Evolutionary conservation across 1,140 invertebrate species (phyloP), one percentile per base, ranked within the genome.

Genomic region (Caenorhabditis brenneri): DNA sequence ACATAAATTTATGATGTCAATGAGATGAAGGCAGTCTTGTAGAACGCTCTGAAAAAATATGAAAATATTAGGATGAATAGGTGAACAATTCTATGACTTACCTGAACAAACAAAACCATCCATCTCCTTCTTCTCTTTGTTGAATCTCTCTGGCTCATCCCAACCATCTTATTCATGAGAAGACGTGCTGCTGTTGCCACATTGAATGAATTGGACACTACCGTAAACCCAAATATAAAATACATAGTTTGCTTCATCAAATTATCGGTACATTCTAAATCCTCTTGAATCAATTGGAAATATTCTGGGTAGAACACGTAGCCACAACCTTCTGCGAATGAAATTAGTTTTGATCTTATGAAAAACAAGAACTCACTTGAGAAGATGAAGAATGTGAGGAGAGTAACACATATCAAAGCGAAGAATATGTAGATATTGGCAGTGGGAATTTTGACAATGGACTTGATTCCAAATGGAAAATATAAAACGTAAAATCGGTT

Each of bases 51-150:
- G 19, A 22, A 42, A 58, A 58, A 58, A 42, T 6, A 12, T 5
- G 12, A 42, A 42, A 5, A 6, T 42, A 6, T 42, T 42, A 6
- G 5, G 39, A 42, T 42, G 12, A 42, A 42, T 5, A n/a, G n/a
- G n/a, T n/a, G n/a, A n/a, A n/a, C n/a, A n/a, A n/a, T n/a, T n/a
- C n/a, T n/a, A n/a, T n/a, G 15, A 1, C 7, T 10, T 27, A 74
- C 65, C 65, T 74, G 65, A 19, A 74, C 16, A 46, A 74, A 74
- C 65, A 74, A 42, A 9, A 74, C 36, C 58, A 65, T 65, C 58
- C 58, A 65, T 65, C 58, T 15, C 19, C 19, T 33, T 19, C 58
- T 33, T 36, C 58, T 12, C 36, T 24, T 65, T 15, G 58, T 33
- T 1, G 58, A 65, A 19, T 65, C 58, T 36, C 36, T 9, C 36